Evolutionary conservation across 2,113 vertebrate genomes (phyloP), one percentile per base, ranked within the genome.

Genomic region (Eptesicus fuscus): DNA sequence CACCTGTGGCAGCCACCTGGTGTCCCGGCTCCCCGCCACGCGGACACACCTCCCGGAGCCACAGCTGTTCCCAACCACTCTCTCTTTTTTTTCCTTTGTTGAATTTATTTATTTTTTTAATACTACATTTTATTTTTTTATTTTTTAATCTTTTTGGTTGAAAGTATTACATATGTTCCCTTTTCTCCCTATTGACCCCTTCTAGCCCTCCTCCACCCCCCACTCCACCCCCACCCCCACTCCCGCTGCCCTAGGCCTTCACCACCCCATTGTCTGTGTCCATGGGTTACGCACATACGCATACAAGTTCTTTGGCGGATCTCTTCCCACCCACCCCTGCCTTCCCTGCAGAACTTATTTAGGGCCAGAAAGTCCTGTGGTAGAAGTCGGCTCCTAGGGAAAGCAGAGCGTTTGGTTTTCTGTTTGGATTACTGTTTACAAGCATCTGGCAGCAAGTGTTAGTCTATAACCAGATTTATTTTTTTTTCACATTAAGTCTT

Each of bases 31-130:
- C 61, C 92, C 93, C n/a, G 2, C 85, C 1, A 5, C 7, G 82
- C 73, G 79, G 93, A 94, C 70, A 79, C 53, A 90, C 79, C 73
- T 94, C 95, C 76, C 25, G 7, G 83, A 25, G 74, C 37, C 78
- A 25, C 12, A 0, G 9, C 65, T 59, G 77, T 47, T 90, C 67
- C 63, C 30, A 63, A 11, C 84, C 47, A 20, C 25, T 20, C 35
- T 53, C 70, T 11, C 0, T 61, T 9, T 28, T 59, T 59, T 59
- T 59, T 25, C 9, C 59, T 61, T 61, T 61, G 59, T 59, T 59
- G 22, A 61, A 59, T 25, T 59, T 61, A 56, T 59, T 61, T 53
- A 18, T 53, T 28, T 61, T 49, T 61, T 61, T 25, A 59, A 61
- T 12, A 25, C 23, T 61, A 61, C 25, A 25, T 9, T 61, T 25